phyloP scores from a whole-genome alignment of 2,113 vertebrate genomes.

The Theristicus caerulescens region DNA sequence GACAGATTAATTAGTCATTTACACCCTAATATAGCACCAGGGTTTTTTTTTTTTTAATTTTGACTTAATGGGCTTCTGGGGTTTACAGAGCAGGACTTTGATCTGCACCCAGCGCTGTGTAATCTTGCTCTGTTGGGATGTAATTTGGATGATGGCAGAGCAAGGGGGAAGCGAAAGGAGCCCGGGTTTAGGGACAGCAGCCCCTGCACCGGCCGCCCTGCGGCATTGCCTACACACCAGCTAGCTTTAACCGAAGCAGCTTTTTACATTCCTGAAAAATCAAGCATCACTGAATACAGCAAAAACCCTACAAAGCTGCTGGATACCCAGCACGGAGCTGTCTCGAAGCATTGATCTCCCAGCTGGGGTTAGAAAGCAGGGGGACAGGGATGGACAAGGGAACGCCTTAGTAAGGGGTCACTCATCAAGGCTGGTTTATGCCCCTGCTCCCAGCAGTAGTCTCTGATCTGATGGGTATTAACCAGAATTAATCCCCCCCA shows the following conservation, averaged over 20 bases:
- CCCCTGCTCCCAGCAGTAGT: not conserved
- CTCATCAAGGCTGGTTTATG: not conserved
- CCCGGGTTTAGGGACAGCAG: rapidly evolving
- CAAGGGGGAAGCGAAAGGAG: not conserved
- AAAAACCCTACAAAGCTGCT: not conserved
- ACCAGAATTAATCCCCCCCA: not conserved
- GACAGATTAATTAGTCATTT: conserved; percentile 20
- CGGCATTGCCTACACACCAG: not conserved
- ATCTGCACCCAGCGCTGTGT: rapidly evolving
- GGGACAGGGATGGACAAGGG: too few species aligned
- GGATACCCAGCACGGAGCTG: not conserved
- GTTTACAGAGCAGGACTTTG: not conserved
- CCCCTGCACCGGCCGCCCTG: not conserved
- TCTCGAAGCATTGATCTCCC: not conserved
- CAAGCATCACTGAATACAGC: rapidly evolving
- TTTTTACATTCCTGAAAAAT: not conserved
- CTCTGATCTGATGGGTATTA: not conserved
- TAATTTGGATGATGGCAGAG: not conserved
- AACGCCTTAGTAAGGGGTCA: not conserved
- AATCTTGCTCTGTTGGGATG: not conserved
- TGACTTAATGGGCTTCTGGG: not conserved
- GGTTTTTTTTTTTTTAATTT: not conserved
- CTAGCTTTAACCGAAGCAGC: not conserved
- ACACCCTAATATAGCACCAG: not conserved
- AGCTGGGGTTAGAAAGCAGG: not conserved